Evolutionary conservation across 1,140 invertebrate species (phyloP).

Genomic region (Scaptomyza montana): DNA sequence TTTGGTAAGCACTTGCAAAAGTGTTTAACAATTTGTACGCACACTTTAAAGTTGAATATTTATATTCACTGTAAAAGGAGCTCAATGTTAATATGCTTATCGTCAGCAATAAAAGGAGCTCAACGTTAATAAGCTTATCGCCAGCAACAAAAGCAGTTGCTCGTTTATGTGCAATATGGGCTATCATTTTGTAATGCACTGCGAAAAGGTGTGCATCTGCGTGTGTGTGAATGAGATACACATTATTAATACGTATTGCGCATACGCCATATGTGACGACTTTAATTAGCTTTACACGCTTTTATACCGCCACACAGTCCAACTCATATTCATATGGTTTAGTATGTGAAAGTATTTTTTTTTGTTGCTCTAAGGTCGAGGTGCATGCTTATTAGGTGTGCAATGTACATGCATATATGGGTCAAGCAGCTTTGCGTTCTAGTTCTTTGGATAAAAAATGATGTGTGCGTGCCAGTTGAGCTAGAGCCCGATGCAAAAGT

Average conservation of each 20-base stretch:
- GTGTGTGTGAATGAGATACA: neutral
- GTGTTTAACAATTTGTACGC: no score
- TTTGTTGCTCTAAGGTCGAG: slow-evolving; percentile 24
- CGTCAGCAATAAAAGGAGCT: no score
- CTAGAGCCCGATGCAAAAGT: neutral
- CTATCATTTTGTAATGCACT: neutral
- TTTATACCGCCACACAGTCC: neutral
- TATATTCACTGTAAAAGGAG: no score
- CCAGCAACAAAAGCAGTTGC: no score
- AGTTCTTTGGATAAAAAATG: slow-evolving; percentile 62
- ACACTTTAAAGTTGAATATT: no score
- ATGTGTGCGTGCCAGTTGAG: slow-evolving; percentile 57
- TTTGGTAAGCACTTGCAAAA: no score
- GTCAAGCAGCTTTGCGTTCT: slow-evolving; percentile 23
- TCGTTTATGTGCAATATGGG: no score
- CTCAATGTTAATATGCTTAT: no score
- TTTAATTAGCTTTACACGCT: slow-evolving; percentile 59
- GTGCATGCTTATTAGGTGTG: slow-evolving; percentile 35
- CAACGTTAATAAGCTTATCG: no score
- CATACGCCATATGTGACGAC: slow-evolving; percentile 22
- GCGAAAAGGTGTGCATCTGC: neutral
- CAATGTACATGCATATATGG: slow-evolving; percentile 19
- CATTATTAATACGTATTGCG: slow-evolving; percentile 18
- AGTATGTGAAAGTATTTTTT: neutral
- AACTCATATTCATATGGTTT: neutral